Conservation (phyloP, 2,797 vertebrate species). For the Tokudaia tokunoshimensis region DNA sequence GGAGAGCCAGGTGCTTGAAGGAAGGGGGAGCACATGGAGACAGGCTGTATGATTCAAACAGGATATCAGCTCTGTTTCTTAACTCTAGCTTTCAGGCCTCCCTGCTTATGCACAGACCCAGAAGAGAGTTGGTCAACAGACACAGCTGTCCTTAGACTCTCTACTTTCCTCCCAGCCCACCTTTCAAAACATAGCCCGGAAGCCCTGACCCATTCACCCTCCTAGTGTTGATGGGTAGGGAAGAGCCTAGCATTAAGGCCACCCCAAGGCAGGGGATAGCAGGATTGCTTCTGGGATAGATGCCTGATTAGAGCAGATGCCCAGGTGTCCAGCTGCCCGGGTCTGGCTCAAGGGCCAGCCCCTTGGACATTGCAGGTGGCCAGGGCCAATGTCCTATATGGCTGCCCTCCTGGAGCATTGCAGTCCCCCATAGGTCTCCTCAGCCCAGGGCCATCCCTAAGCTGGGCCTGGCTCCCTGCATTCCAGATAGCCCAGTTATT, state of each 20-base stretch:
- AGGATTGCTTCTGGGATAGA: neutral
- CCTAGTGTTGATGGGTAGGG: neutral
- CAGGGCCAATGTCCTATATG: neutral
- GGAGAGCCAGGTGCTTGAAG: neutral
- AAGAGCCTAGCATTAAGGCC: neutral
- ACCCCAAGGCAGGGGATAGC: neutral
- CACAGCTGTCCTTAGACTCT: neutral
- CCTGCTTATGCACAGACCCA: neutral
- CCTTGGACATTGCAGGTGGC: neutral
- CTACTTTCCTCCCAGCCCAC: too few species aligned
- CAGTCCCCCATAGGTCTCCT: neutral
- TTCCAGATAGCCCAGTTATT: neutral
- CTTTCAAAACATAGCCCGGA: neutral
- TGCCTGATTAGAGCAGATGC: neutral
- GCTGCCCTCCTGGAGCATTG: neutral
- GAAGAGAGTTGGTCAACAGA: neutral
- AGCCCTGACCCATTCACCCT: neutral
- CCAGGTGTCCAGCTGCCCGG: neutral
- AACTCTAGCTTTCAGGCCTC: slow-evolving; percentile 5
- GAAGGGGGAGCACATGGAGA: neutral
- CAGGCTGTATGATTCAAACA: neutral
- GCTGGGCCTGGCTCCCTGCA: neutral
- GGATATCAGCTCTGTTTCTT: slow-evolving; percentile 55
- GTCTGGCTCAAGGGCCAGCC: neutral
- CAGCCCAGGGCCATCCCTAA: neutral